A percentile compares a stretch with the other conserved stretches of the same genome.
These are phyloP conservation scores for Delia radicum DNA, from an alignment of 1,140 invertebrate genomes.

Conservation along the genomic window DNA sequence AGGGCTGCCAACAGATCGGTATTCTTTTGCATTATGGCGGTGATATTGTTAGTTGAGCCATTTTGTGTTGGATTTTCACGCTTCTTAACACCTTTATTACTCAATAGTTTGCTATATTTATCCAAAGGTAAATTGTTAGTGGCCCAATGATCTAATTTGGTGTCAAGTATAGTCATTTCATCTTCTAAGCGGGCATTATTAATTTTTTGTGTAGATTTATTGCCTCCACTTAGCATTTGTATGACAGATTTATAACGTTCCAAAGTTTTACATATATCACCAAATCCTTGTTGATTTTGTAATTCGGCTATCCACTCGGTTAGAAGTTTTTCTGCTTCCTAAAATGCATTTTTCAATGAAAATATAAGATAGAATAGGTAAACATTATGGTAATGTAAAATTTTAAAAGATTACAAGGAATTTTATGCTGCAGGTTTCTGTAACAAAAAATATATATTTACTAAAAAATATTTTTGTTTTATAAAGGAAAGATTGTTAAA, in stretches of 20 bases:
- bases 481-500: no score
- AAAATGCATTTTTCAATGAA: slow-evolving; percentile 4
- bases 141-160: slow-evolving; percentile 56
- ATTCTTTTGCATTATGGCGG: slow-evolving; percentile 38
- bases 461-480: no score
- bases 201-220: slow-evolving; percentile 53
- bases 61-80: slow-evolving; percentile 37
- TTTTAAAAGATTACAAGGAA: not conserved
- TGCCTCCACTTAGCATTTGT: slow-evolving; percentile 57
- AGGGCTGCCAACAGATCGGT: slow-evolving; percentile 47
- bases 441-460: no score
- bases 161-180: slow-evolving; percentile 56
- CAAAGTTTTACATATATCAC: slow-evolving; percentile 58
- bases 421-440: no score
- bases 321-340: slow-evolving; percentile 59
- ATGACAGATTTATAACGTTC: slow-evolving; percentile 57
- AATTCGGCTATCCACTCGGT: slow-evolving; percentile 58
- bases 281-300: slow-evolving; percentile 53
- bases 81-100: slow-evolving; percentile 52
- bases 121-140: slow-evolving; percentile 52
- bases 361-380: no score
- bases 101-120: slow-evolving; percentile 52
- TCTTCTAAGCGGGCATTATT: slow-evolving; percentile 51
- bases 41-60: slow-evolving; percentile 22
- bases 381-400: no score